A percentile compares a stretch with the other conserved stretches of the same genome.
These are phyloP conservation scores for Muscicapa comitata DNA, from an alignment of 2,797 vertebrate genomes.

Conservation along the genomic window DNA sequence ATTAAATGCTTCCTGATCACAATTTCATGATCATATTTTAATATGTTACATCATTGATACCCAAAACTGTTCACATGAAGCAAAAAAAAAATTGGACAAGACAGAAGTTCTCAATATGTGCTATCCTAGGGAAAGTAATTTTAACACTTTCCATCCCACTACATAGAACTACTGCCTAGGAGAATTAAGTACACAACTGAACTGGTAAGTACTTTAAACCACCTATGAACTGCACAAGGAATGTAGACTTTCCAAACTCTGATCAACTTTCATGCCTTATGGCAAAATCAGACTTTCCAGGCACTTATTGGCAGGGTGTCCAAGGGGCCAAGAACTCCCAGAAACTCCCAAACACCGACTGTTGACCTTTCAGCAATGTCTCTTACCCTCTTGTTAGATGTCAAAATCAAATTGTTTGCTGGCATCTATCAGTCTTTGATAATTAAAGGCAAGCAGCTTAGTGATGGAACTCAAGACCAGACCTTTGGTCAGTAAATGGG, in stretches of 20 bases:
- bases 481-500: background rate
- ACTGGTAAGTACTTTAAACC: background rate
- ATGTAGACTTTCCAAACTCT: background rate
- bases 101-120: background rate
- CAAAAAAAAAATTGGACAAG: background rate
- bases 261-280: background rate
- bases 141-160: background rate
- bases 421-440: background rate
- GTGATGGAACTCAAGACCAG: background rate
- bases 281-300: background rate
- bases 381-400: background rate
- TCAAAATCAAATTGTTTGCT: background rate
- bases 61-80: background rate
- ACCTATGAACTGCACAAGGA: background rate
- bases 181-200: background rate
- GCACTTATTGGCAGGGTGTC: background rate
- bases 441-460: background rate
- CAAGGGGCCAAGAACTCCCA: background rate
- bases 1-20: conserved; percentile 45
- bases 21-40: background rate
- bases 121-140: background rate
- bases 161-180: background rate
- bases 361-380: background rate
- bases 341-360: background rate
- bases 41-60: conserved; percentile 17